These are phyloP conservation scores for Agraylea sexmaculata DNA, from an alignment of 1,140 invertebrate species.

Conservation along the genomic window DNA sequence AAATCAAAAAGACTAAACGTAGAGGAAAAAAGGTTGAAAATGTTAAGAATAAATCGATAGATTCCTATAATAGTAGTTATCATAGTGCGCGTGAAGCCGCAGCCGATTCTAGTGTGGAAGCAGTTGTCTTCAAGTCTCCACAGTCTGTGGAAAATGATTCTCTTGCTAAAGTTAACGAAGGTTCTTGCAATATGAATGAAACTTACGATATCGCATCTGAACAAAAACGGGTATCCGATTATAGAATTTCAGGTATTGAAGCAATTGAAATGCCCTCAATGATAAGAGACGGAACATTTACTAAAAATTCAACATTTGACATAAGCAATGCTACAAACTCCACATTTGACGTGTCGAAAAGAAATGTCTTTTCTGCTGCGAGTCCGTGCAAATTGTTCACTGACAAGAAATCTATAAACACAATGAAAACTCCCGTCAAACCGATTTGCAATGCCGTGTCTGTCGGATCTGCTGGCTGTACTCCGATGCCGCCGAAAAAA, in stretches of 20 bases:
- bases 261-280: slow-evolving; percentile 12
- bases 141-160: not conserved
- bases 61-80: too few relatives aligned
- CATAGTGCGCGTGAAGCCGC: too few relatives aligned
- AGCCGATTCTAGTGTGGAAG: too few relatives aligned
- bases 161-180: not conserved
- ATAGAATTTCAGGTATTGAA: not conserved
- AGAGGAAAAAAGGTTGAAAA: too few relatives aligned
- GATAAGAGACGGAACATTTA: slow-evolving; percentile 30
- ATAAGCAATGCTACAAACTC: not conserved
- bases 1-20: too few relatives aligned
- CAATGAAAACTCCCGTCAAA: slow-evolving; percentile 22
- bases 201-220: too few relatives aligned
- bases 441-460: slow-evolving; percentile 21
- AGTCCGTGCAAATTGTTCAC: slow-evolving; percentile 18
- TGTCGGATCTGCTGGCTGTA: slow-evolving; percentile 29
- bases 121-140: too few relatives aligned
- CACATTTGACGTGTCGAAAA: slow-evolving; percentile 1
- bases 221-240: too few relatives aligned
- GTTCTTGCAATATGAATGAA: not conserved
- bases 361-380: slow-evolving; percentile 12
- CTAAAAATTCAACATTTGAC: slow-evolving; percentile 21
- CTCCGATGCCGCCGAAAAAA: slow-evolving; percentile 22
- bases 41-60: too few relatives aligned
- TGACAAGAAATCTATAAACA: slow-evolving; percentile 10